phyloP scores from a whole-genome alignment of 2,113 vertebrate genomes.

The Opisthocomus hoazin region DNA sequence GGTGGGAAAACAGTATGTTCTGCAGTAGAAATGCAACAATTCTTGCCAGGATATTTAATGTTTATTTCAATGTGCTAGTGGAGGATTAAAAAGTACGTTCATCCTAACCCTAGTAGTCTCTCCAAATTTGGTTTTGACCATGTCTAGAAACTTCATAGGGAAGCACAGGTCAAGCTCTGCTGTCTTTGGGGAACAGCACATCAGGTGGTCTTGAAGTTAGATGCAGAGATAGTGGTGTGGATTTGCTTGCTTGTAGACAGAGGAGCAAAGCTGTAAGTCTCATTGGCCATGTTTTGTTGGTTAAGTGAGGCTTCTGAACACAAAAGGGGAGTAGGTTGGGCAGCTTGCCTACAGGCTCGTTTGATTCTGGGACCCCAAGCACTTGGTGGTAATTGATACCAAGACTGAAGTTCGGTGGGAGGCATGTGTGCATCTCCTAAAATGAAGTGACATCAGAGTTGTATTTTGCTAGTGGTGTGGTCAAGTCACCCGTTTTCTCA shows the following conservation, averaged over 20 bases:
- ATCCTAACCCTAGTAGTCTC: neutral
- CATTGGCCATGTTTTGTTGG: neutral
- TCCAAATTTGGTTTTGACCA: neutral
- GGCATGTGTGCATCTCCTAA: neutral
- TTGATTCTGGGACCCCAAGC: neutral
- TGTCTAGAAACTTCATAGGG: neutral
- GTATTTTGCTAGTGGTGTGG: neutral
- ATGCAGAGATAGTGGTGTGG: neutral
- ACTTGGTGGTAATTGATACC: neutral
- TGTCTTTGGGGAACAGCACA: neutral
- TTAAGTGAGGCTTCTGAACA: neutral
- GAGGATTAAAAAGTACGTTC: neutral
- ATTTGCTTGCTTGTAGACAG: neutral
- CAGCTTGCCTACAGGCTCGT: neutral
- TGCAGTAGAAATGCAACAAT: neutral
- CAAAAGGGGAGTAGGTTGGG: neutral
- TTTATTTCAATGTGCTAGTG: neutral
- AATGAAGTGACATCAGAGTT: neutral
- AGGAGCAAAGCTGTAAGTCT: neutral
- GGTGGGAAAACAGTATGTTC: rapidly evolving
- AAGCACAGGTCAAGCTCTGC: neutral
- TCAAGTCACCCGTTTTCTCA: neutral
- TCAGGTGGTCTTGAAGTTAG: neutral
- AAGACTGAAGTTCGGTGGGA: neutral
- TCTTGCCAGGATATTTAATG: neutral